Evolutionary conservation across 2,113 vertebrate genomes (phyloP), one percentile per base, ranked within the genome.

Genomic region (Sander vitreus): DNA sequence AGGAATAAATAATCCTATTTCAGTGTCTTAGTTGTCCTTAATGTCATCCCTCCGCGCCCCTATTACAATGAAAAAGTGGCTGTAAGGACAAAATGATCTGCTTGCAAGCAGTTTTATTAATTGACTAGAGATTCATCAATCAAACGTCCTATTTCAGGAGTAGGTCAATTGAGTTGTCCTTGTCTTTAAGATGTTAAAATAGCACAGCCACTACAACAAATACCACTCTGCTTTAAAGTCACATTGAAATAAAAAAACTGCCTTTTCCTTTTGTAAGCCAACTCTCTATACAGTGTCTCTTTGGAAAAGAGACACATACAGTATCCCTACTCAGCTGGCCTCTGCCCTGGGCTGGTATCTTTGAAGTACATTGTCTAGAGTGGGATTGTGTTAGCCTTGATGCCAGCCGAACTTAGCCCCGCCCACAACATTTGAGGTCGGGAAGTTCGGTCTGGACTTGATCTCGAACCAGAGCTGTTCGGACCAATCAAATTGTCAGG

Each of bases 51-150:
- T 13, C 23, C 0, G 1, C 30, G 16, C 59, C 55, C 33, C 55
- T 59, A 27, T 82, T 71, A 65, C 50, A 36, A 23, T 75, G 11
- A 82, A 76, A 67, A 39, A 80, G 63, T 30, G 65, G 5, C 79
- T 45, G 63, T 63, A n/a, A 60, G 76, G 65, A 81, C 48, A 18
- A 36, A 87, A 87, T n/a, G n/a, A 75, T 75, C 81, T 25, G 71
- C 57, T 60, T 8, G 45, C 8, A 11, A 82, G 65, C 64, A 73
- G 72, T 84, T 75, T 25, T 23, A 73, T 81, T 69, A 83, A 83
- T 66, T 62, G 55, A 76, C 70, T 59, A 18, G 54, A 67, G 30
- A 83, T 75, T 59, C 36, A 77, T 73, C 18, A 59, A 50, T 69
- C 69, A 72, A 57, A 51, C 23, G 54, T 39, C 27, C 19, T 15